Evolutionary conservation across 2,797 vertebrate genomes (phyloP), one percentile per base, ranked within the genome.

Genomic region (Coluber constrictor): DNA sequence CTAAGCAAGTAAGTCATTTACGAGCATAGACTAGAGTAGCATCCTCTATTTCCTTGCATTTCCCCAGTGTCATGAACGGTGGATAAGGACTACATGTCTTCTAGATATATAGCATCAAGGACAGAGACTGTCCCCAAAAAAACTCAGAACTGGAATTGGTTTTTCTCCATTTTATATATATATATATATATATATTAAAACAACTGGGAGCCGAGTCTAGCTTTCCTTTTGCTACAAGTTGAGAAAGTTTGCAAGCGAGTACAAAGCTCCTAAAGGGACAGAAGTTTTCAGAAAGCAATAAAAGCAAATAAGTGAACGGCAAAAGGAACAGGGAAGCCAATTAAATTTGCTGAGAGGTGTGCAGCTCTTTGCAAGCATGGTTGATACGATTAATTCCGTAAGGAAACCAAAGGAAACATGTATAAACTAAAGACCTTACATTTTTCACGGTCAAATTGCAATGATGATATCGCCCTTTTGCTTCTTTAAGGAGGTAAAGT

Each of bases 401-500:
- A 91, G 27, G 20, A 92, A 93, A 92, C 16, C 16, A 93, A 94
- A 47, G 37, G 32, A 60, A 87, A 16, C 15, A 1, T 83, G 74
- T 0, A 57, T 0, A 54, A 11, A 83, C 32, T 9, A 60, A 79
- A 59, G 88, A 56, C 63, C 11, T n/a, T 79, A 47, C 32, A 59
- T 51, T 86, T 92, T 90, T 83, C 56, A 83, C 37, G 70, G 29
- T 83, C 43, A 92, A 83, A 32, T 83, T 86, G 88, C 70, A 61
- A 70, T 47, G 90, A 74, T 25, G 93, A 60, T 0, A 47, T 63
- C 25, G 16, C 57, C 56, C 37, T 15, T 43, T 91, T 37, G 56
- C 56, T 90, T 87, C 88, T 87, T 47, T 90, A 55, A 70, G 88
- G 79, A 94, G 94, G 93, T 90, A 86, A 92, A 51, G 74, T 20